Percentiles rank a stretch among this genome's conserved stretches.
phyloP scores from a whole-genome alignment of 2,113 vertebrate species.

The Ellobius talpinus region DNA sequence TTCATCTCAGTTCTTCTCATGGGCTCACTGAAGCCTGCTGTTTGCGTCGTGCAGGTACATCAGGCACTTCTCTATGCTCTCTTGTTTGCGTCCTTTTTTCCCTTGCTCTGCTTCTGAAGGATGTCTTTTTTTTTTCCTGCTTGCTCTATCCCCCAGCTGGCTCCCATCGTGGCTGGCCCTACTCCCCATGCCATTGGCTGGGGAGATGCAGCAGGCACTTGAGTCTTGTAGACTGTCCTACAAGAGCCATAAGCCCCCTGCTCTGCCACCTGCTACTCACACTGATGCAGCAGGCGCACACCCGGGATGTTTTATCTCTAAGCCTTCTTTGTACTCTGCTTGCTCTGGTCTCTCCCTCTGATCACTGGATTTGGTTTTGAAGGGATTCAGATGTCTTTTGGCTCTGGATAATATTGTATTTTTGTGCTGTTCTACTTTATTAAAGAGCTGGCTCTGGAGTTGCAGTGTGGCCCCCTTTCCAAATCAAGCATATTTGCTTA shows the following conservation, averaged over 20 bases:
- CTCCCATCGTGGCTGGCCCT: neutral
- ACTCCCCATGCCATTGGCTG: neutral
- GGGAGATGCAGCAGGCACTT: neutral
- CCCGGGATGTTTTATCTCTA: neutral
- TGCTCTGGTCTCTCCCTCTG: neutral
- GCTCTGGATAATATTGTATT: neutral
- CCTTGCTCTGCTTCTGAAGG: neutral
- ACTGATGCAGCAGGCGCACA: neutral
- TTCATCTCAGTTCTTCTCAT: neutral
- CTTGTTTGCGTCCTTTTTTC: neutral
- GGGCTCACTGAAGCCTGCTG: neutral
- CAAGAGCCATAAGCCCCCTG: neutral
- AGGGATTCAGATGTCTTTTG: neutral
- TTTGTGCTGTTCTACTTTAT: neutral
- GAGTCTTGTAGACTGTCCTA: neutral
- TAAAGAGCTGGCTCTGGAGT: neutral
- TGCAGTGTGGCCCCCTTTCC: neutral
- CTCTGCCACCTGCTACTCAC: neutral
- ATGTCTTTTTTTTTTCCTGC: neutral
- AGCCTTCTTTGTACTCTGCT: neutral
- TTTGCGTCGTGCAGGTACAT: neutral
- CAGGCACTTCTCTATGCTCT: neutral
- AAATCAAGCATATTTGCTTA: neutral
- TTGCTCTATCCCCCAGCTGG: neutral
- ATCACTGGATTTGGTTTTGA: neutral